Base-by-base conservation (phyloP, 2,113 vertebrate species). In the Albula goreensis region DNA sequence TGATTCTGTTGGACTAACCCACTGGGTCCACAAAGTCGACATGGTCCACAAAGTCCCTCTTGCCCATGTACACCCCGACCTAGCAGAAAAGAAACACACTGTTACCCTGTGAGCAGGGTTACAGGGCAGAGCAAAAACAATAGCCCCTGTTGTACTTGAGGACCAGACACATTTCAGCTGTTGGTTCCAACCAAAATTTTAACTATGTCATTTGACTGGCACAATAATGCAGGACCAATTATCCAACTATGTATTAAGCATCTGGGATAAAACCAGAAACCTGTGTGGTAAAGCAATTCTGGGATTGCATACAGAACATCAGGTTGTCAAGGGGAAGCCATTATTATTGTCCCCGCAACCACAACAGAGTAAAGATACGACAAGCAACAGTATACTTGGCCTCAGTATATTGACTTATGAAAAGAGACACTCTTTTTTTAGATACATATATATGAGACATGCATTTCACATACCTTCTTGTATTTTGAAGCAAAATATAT, bases 11-110 rank as follows among this genome's bases (percentile, higher is more conserved):
- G n/a, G 88, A 96, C 96, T 91, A 91, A 98, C 96, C 97, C 25
- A 98, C 96, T 3, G 87, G 60, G 22, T 98, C 96, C 88, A 97
- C 95, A 80, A 82, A 88, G 83, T 93, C 91, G 89, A 96, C 91
- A 0, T 97, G 89, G 88, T 99, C 97, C 94, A 98, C 94, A 86
- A 97, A 99, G 89, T 98, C 97, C 89, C 96, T 80, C 22, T 17
- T 50, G 49, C 50, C 50, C 79, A 50, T 50, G 41, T 80, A 50
- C 15, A 80, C 48, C 25, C 79, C 79, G 49, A 80, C 79, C 48
- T 80, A 15, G 22, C 25, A 3, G 49, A 51, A 51, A 11, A 80
- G 70, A 74, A 25, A 74, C 70, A 70, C 63, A 74, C 10, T 9
- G 10, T 31, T 74, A 10, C 70, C 70, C n/a, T 9, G 1, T 10